Evolutionary conservation across 2,113 vertebrate species (phyloP).

Genomic region (Tonatia bakeri): DNA sequence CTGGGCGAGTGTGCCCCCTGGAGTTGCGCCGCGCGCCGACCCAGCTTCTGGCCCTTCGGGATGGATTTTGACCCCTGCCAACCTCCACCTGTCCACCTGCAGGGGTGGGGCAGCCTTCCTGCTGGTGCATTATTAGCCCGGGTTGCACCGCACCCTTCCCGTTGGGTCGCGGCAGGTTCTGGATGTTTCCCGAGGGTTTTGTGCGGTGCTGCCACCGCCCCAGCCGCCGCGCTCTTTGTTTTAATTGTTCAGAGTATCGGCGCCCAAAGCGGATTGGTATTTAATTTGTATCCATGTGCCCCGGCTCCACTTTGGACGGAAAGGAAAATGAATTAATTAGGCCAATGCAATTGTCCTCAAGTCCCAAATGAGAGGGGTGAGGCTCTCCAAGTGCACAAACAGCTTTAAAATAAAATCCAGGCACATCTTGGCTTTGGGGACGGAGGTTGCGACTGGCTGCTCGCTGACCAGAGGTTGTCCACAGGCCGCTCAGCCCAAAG

Average conservation of each 20-base stretch:
- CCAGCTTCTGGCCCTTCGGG: neutral
- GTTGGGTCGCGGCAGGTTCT: slow-evolving; percentile 25
- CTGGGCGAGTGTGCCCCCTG: slow-evolving; percentile 43
- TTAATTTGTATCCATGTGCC: slow-evolving; percentile 49
- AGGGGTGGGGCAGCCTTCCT: neutral
- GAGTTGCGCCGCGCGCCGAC: neutral
- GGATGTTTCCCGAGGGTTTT: slow-evolving; percentile 54
- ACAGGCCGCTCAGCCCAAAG: accelerated
- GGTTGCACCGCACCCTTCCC: slow-evolving; percentile 54
- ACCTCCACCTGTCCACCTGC: slow-evolving; percentile 68
- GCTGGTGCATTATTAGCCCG: neutral
- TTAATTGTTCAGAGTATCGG: slow-evolving; percentile 59
- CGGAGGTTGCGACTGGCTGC: neutral
- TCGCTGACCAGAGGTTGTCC: neutral
- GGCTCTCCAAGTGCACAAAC: slow-evolving; percentile 22
- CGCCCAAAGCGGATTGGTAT: slow-evolving; percentile 40
- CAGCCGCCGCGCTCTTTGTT: slow-evolving; percentile 61
- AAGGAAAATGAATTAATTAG: slow-evolving; percentile 59
- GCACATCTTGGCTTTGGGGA: neutral
- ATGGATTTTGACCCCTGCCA: slow-evolving; percentile 52
- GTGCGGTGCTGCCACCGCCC: slow-evolving; percentile 17
- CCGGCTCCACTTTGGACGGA: slow-evolving; percentile 34
- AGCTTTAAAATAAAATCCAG: slow-evolving; percentile 22
- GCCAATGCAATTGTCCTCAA: neutral
- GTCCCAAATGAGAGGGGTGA: slow-evolving; percentile 3